Percentiles rank a stretch among this genome's conserved stretches.
Evolutionary conservation across 2,113 vertebrate genomes (phyloP).

Genomic region (Poecilia latipinna): DNA sequence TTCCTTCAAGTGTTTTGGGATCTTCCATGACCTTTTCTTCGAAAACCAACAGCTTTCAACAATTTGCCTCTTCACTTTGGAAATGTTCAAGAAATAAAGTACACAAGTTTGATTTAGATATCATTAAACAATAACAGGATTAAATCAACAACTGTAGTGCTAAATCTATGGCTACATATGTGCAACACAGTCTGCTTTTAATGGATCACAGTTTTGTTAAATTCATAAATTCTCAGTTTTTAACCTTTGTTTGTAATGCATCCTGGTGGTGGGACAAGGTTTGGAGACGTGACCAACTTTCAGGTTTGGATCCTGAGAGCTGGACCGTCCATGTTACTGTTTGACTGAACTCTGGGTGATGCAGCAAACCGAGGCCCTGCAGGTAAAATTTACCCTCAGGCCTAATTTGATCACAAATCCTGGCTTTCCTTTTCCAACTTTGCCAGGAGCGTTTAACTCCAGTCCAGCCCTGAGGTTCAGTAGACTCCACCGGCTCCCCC

Average conservation of each 20-base stretch:
- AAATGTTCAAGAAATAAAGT: background rate
- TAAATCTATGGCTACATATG: background rate
- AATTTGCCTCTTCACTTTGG: background rate
- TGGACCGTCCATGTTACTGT: background rate
- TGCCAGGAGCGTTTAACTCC: background rate
- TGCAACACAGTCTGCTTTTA: background rate
- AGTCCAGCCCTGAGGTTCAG: background rate
- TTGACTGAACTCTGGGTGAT: background rate
- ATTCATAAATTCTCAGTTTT: background rate
- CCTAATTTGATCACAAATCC: background rate
- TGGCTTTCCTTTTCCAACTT: background rate
- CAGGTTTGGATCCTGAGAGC: background rate
- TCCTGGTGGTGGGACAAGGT: background rate
- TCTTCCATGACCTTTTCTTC: no score
- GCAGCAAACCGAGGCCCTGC: background rate
- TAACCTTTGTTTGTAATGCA: background rate
- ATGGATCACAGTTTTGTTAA: background rate
- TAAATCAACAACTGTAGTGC: background rate
- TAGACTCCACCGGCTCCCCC: background rate
- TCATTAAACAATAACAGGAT: background rate
- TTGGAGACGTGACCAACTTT: background rate
- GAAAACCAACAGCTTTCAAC: no score
- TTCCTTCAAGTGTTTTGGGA: no score
- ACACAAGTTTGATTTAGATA: background rate
- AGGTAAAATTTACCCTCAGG: background rate